phyloP scores from a whole-genome alignment of 30 jellyfish, hydroid and myxozoan species.

The Turritopsis rubra region DNA sequence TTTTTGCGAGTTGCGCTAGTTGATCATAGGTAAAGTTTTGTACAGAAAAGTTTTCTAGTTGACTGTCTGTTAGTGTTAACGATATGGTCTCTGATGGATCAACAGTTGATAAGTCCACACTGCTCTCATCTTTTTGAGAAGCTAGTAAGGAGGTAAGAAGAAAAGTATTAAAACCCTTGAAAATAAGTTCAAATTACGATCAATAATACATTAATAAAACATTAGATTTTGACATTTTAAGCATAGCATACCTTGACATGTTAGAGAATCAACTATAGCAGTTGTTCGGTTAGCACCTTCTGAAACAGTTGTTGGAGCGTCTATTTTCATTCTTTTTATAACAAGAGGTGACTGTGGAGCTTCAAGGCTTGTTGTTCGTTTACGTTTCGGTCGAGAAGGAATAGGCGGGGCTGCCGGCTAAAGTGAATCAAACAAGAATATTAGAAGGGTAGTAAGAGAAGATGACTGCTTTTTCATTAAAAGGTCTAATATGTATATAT shows the following conservation, averaged over 20 bases:
- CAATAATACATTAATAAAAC: not conserved
- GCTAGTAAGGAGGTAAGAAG: not conserved
- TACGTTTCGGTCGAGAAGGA: slow-evolving; percentile 46
- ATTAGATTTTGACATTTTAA: too few relatives aligned
- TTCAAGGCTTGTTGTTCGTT: slow-evolving; percentile 17
- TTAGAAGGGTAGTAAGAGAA: not conserved
- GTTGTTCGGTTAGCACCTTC: not conserved
- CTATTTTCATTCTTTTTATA: slow-evolving; percentile 6
- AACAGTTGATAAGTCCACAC: not conserved
- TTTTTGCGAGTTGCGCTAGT: slow-evolving; percentile 87
- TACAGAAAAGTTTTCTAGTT: slow-evolving; percentile 79
- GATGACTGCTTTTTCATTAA: not conserved
- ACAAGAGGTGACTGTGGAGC: not conserved
- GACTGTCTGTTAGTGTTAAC: slow-evolving; percentile 80
- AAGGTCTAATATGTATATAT: too few relatives aligned
- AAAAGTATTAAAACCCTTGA: not conserved
- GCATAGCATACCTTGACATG: not conserved
- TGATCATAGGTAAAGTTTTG: slow-evolving; percentile 85
- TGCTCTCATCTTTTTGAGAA: not conserved
- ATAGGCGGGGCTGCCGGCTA: slow-evolving; percentile 77
- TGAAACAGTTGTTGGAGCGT: not conserved
- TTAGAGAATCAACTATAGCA: not conserved
- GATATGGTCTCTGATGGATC: slow-evolving; percentile 68
- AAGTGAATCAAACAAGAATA: not conserved
- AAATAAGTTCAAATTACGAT: not conserved